phyloP scores from a whole-genome alignment of 2,888 invertebrate species.

The Drosophila nigricruria region DNA sequence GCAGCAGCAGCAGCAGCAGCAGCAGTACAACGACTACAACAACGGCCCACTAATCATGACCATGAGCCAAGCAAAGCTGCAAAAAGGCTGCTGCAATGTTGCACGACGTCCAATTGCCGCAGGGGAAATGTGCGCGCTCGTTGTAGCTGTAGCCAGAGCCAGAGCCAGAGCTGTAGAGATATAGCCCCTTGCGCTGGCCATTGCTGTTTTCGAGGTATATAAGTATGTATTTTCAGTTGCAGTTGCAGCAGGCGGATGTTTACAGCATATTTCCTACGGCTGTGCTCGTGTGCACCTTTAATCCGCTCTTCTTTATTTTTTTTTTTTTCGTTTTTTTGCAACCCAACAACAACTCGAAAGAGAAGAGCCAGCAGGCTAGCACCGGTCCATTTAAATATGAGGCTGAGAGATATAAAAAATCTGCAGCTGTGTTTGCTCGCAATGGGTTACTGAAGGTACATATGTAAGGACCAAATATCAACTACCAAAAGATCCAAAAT shows the following conservation, averaged over 20 bases:
- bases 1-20: not conserved
- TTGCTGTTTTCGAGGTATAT: conserved; percentile 44
- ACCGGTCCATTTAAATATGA: conserved; percentile 74
- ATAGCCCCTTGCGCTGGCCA: conserved; percentile 51
- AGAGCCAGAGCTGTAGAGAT: not conserved
- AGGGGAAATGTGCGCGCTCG: conserved; percentile 77
- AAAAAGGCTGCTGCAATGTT: conserved; percentile 72
- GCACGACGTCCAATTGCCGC: conserved; percentile 75
- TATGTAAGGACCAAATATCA: conserved; percentile 2
- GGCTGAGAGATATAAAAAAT: conserved; percentile 65
- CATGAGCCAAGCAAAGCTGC: conserved; percentile 58
- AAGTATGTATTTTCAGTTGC: conserved; percentile 81
- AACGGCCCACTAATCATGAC: conserved; percentile 67
- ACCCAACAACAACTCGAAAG: conserved; percentile 53
- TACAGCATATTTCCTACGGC: conserved; percentile 80
- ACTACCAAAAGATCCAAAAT: not conserved
- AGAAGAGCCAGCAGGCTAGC: conserved; percentile 62
- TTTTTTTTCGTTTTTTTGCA: conserved; percentile 47
- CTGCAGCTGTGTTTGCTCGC: conserved; percentile 73
- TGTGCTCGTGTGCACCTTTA: conserved; percentile 81
- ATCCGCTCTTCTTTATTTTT: conserved; percentile 74
- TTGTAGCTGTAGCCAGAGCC: conserved; percentile 42
- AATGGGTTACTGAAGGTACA: conserved; percentile 55
- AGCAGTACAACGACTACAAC: conserved; percentile 22
- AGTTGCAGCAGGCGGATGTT: conserved; percentile 84